Base-by-base conservation (phyloP, 2,797 vertebrate species). In the Tadarida brasiliensis region DNA sequence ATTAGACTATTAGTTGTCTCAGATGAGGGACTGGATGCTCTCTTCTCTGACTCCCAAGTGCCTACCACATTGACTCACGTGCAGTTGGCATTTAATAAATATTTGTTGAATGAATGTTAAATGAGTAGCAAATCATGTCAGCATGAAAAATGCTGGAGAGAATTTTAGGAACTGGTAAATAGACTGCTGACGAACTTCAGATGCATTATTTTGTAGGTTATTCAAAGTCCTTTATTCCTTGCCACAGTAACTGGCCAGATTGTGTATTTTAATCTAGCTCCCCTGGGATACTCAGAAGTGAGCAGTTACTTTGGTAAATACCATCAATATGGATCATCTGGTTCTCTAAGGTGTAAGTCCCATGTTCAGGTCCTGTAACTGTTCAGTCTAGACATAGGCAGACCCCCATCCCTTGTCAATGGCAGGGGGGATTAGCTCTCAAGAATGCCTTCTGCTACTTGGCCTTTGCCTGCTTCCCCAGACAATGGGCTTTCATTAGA, bases 231-330 rank as follows among this genome's bases (percentile, higher is more conserved):
- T n/a, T 76, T 76, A 33, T 92, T 96, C 94, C 57, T 86, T 95
- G 28, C 3, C 86, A 89, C 28, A 87, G 74, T 90, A 78, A 70
- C 68, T 78, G 68, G 63, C 9, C 73, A 85, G 78, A 26, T 96
- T 90, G 67, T 96, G 24, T 87, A 92, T 96, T 93, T 70, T 96
- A 94, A 96, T 94, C 61, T 97, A 82, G 57, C 14, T 83, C 35
- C 39, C 49, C 7, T 70, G 90, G 44, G 44, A 54, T 85, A 70
- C 89, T 95, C 81, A 97, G 24, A 61, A 67, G 30, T 76, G 44
- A 86, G 33, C 59, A 87, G 91, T 92, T 92, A 80, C 51, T 91
- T 92, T 35, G 51, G 39, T 96, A 94, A 97, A 98, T 95, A 94
- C 30, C 28, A 91, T 90, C 82, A 30, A 86, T 51, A 67, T 80